Evolutionary conservation across 2,113 vertebrate species (phyloP), one percentile per base, ranked within the genome.

Genomic region (Oryzias woworae): DNA sequence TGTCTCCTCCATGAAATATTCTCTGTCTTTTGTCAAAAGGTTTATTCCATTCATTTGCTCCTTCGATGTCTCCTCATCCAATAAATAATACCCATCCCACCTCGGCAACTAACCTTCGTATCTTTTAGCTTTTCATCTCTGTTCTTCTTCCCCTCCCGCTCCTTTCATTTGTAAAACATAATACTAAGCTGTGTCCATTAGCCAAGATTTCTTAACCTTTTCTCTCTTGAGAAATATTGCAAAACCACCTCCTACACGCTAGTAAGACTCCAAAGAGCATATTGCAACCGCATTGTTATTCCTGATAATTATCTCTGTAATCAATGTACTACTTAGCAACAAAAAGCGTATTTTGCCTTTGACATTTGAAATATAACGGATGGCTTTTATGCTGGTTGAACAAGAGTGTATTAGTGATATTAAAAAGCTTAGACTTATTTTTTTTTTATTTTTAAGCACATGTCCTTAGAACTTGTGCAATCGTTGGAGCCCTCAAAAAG

Each of bases 21-120:
- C 54, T 4, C 54, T 55, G 63, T 63, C 58, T 74, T 83, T 75
- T 80, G 58, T 82, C 73, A 62, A 76, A 62, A 63, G 66, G 13
- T 57, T 69, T 73, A 65, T 82, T 71, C 59, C 62, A 47, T 80
- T 65, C 17, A 69, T 75, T 72, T 77, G 56, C 74, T 69, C 74
- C 67, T 58, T 60, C 8, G 43, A 36, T 80, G 52, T 68, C 70
- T 44, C 61, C 48, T 75, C 61, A 69, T 69, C 71, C 55, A 64
- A 59, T 55, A 42, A 59, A 68, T 65, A 63, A 70, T 61, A 47
- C 56, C 53, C 50, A 53, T 78, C 78, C 48, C 74, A 80, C 69
- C 71, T 68, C 58, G 53, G 73, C 76, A 43, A 2, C 62, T 60
- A 17, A 36, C 53, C 44, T 67, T 57, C 59, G 13, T 20, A 51